Evolutionary conservation across 1,140 invertebrate species (phyloP).

Genomic region (Aleiodes sp.): DNA sequence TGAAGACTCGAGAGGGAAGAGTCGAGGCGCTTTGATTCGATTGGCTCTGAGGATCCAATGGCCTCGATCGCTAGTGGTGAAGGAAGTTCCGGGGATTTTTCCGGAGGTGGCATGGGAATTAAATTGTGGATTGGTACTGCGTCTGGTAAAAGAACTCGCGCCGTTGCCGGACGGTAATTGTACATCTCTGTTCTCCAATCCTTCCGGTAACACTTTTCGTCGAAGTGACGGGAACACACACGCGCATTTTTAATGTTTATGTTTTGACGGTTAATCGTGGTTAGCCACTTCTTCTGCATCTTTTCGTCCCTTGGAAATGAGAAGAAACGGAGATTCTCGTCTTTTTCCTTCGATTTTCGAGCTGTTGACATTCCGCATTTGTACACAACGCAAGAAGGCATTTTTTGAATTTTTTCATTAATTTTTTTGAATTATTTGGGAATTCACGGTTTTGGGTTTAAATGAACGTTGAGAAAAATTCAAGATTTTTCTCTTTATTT

Average conservation of each 20-base stretch:
- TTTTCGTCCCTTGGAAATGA: not conserved
- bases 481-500: too few relatives aligned
- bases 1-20: not conserved
- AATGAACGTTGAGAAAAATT: too few relatives aligned
- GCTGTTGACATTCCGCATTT: not conserved
- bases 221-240: conserved; percentile 6
- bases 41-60: too few relatives aligned
- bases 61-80: not conserved
- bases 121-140: too few relatives aligned
- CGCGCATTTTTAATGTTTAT: too few relatives aligned
- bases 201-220: not conserved
- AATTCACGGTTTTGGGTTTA: too few relatives aligned
- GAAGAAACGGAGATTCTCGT: not conserved
- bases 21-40: too few relatives aligned
- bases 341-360: not conserved
- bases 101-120: not conserved
- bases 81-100: not conserved
- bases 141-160: not conserved
- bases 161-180: not conserved
- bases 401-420: not conserved
- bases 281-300: not conserved
- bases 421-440: not conserved
- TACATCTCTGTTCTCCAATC: conserved; percentile 5
- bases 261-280: not conserved
- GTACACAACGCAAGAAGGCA: not conserved